Conservation (phyloP, 2,797 vertebrate species). For the Cynopterus sphinx region DNA sequence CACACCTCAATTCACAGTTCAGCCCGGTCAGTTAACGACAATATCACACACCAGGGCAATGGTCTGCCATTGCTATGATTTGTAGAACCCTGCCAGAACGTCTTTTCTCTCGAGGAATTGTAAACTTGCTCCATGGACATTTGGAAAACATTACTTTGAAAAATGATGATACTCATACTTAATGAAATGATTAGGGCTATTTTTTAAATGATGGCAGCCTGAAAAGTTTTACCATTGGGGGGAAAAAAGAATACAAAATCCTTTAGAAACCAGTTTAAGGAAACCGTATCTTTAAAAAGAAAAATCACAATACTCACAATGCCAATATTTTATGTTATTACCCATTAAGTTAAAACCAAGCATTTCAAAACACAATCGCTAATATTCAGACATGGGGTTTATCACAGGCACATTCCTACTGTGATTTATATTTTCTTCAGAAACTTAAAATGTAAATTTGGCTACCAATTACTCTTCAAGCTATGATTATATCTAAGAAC, state of each 20-base stretch:
- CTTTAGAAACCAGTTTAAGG: slow-evolving; percentile 36
- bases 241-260: not conserved
- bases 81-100: slow-evolving; percentile 24
- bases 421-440: not conserved
- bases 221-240: slow-evolving; percentile 35
- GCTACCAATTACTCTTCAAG: not conserved
- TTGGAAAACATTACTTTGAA: slow-evolving; percentile 70
- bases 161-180: slow-evolving; percentile 57
- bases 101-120: slow-evolving; percentile 28
- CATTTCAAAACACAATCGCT: not conserved
- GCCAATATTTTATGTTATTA: not conserved
- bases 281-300: not conserved
- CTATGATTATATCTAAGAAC: not conserved
- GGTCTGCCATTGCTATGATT: not conserved
- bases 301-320: not conserved
- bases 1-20: slow-evolving; percentile 10
- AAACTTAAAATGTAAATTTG: not conserved
- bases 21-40: not conserved
- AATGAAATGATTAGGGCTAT: slow-evolving; percentile 59
- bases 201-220: slow-evolving; percentile 57
- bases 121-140: slow-evolving; percentile 40
- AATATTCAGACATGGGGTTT: not conserved
- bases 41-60: not conserved
- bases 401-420: not conserved
- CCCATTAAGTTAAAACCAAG: slow-evolving; percentile 23